These are phyloP conservation scores for Bellardia pandia DNA, from an alignment of 2,888 invertebrate genomes.

Conservation along the genomic window DNA sequence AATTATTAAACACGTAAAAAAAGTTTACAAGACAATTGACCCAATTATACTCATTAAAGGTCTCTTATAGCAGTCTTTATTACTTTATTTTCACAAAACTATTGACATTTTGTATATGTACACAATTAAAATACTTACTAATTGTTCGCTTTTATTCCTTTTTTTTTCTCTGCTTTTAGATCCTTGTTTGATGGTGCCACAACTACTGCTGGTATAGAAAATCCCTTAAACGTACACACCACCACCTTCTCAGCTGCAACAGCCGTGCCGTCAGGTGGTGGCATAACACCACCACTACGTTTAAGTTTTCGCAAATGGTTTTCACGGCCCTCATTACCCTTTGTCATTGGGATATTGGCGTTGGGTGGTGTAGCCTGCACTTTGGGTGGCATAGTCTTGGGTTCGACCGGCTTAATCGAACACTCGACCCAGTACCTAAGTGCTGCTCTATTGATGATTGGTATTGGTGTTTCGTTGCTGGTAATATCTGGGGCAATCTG, in stretches of 20 bases:
- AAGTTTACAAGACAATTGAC: background rate
- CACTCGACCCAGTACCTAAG: constrained; percentile 83
- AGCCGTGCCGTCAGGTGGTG: constrained; percentile 41
- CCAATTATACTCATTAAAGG: constrained; percentile 1
- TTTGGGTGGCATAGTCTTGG: constrained; percentile 83
- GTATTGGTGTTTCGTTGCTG: constrained; percentile 95
- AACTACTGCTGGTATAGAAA: constrained; percentile 63
- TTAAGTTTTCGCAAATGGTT: constrained; percentile 81
- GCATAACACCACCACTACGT: constrained; percentile 73
- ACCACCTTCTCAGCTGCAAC: constrained; percentile 5
- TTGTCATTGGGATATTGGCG: constrained; percentile 83
- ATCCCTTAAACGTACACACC: constrained; percentile 54
- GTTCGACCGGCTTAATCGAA: constrained; percentile 83
- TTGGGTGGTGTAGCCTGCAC: constrained; percentile 83
- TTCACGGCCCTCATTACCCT: constrained; percentile 82
- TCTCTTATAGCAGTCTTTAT: background rate
- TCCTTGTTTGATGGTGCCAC: constrained; percentile 66
- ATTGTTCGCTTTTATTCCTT: constrained; percentile 17
- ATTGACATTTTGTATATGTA: background rate
- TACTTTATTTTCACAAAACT: background rate
- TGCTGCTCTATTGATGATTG: constrained; percentile 83
- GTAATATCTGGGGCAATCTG: constrained; percentile 97
- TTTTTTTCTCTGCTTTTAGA: constrained; percentile 58
- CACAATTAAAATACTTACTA: background rate
- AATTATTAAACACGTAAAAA: too few species aligned